These are phyloP conservation scores for Mermis nigrescens DNA, from an alignment of 2,888 invertebrate species.

Conservation along the genomic window DNA sequence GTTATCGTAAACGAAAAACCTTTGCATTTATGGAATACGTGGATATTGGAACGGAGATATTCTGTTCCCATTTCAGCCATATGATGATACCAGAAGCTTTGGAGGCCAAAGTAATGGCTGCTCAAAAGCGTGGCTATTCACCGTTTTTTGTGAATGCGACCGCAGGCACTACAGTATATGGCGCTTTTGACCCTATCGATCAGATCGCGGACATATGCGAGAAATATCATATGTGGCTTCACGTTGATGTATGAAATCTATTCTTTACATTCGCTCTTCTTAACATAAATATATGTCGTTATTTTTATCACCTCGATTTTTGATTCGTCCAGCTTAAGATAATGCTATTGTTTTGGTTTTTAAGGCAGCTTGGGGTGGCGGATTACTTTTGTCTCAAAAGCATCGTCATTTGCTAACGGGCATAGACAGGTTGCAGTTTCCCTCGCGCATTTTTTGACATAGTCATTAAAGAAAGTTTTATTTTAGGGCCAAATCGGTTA, in stretches of 20 bases:
- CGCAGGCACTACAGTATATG: slow-evolving; percentile 86
- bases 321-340: not conserved
- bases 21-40: too few relatives aligned
- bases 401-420: slow-evolving; percentile 73
- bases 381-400: slow-evolving; percentile 56
- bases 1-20: too few relatives aligned
- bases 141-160: slow-evolving; percentile 93
- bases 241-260: slow-evolving; percentile 59
- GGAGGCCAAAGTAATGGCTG: slow-evolving; percentile 61
- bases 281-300: not conserved
- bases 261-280: not conserved
- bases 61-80: slow-evolving; percentile 50
- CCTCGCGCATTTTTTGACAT: not conserved
- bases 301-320: not conserved
- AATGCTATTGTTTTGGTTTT: too few relatives aligned
- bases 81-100: slow-evolving; percentile 71
- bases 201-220: slow-evolving; percentile 87
- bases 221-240: slow-evolving; percentile 83
- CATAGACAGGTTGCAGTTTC: slow-evolving; percentile 51
- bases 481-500: slow-evolving; percentile 71
- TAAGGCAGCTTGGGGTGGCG: slow-evolving; percentile 43
- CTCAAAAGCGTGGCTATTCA: slow-evolving; percentile 61
- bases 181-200: slow-evolving; percentile 80
- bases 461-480: not conserved
- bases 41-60: too few relatives aligned